Percentiles rank a stretch among this genome's conserved stretches.
Conservation (phyloP, 2,888 invertebrate genomes). For the Lottia gigantea region DNA sequence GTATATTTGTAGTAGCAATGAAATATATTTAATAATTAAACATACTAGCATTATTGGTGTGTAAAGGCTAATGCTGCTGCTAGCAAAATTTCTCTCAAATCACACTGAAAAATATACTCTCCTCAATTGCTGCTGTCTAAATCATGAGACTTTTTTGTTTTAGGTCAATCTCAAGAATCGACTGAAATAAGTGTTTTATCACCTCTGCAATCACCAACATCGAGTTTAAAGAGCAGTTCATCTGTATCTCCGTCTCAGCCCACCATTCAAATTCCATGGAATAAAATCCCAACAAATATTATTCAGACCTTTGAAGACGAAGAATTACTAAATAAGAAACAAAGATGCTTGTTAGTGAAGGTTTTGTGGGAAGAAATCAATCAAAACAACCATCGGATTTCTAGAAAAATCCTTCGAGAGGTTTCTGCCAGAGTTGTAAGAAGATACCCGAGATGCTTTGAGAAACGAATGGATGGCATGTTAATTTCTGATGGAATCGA, state of each 20-base stretch:
- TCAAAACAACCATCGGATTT: not conserved
- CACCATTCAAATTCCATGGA: conserved; percentile 1
- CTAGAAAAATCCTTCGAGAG: not conserved
- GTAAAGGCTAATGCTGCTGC: too few relatives aligned
- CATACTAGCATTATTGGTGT: too few relatives aligned
- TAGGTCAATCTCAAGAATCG: conserved; percentile 4
- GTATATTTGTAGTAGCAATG: too few relatives aligned
- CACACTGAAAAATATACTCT: too few relatives aligned
- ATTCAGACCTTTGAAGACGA: not conserved
- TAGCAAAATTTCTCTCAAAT: too few relatives aligned
- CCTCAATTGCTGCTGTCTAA: too few relatives aligned
- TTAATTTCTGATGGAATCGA: not conserved
- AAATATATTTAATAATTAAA: too few relatives aligned
- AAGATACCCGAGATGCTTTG: not conserved
- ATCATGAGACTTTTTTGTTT: not conserved
- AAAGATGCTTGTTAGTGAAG: not conserved
- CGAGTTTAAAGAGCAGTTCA: not conserved
- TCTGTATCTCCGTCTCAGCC: not conserved
- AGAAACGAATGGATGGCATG: not conserved
- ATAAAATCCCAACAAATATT: not conserved
- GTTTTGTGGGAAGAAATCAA: conserved; percentile 2
- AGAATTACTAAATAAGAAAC: not conserved
- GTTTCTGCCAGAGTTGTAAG: not conserved
- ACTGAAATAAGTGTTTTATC: not conserved
- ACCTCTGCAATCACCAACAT: not conserved